These are phyloP conservation scores for Eilema caniola DNA, from an alignment of 2,888 invertebrate genomes.

Conservation along the genomic window DNA sequence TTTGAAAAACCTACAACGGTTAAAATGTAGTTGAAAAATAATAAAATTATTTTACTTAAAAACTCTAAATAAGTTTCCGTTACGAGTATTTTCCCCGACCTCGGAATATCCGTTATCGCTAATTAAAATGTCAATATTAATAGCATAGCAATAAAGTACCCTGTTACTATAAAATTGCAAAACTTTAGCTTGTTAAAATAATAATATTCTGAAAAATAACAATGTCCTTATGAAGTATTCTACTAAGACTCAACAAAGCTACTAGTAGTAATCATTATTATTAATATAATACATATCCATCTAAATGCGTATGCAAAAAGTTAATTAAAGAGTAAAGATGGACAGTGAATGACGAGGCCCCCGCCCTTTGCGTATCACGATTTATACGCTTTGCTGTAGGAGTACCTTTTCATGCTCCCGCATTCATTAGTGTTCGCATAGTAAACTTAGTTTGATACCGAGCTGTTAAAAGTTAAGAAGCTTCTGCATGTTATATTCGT, in stretches of 20 bases:
- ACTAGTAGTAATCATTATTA: conserved; percentile 14
- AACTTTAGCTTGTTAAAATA: not conserved
- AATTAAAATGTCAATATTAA: too few species aligned
- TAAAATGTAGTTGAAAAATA: too few species aligned
- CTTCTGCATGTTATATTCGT: conserved; percentile 25
- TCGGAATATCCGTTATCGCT: too few species aligned
- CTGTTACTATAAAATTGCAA: too few species aligned
- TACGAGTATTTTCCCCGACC: too few species aligned
- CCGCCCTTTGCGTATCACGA: conserved; percentile 77
- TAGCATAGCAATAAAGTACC: too few species aligned
- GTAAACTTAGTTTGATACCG: conserved; percentile 42
- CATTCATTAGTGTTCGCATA: conserved; percentile 55
- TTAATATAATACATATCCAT: conserved; percentile 42
- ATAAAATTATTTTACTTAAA: too few species aligned
- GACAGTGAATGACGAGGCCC: conserved; percentile 75
- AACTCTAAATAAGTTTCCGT: too few species aligned
- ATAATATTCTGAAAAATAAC: not conserved
- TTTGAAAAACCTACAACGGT: conserved; percentile 27
- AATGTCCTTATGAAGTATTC: not conserved
- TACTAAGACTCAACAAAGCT: conserved; percentile 12
- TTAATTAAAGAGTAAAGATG: conserved; percentile 75
- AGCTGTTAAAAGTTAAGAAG: conserved; percentile 33
- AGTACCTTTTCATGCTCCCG: conserved; percentile 75
- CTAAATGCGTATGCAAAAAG: conserved; percentile 67
- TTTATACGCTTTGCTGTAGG: conserved; percentile 70